Evolutionary conservation across 2,888 invertebrate species (phyloP), one percentile per base, ranked within the genome.

Genomic region (Acutogordius australiensis): DNA sequence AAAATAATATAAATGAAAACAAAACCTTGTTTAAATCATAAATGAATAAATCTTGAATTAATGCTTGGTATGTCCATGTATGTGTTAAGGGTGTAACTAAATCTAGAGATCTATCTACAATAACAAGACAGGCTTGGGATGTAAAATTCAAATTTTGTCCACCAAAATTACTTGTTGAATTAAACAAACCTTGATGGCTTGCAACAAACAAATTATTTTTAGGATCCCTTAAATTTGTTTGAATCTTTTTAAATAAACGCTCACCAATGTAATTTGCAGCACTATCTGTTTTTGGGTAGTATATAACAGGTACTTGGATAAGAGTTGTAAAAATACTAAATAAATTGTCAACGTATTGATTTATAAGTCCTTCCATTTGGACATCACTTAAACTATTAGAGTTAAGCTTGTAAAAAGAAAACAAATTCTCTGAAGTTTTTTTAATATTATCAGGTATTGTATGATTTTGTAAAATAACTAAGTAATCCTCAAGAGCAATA

Each of bases 41-140:
- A 61, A 70, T 71, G 61, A 97, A 72, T 2, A 94, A 82, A 76
- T 99, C 97, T 71, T 97, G 94, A 28, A 86, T 81, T 61, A 99
- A 73, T 1, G 97, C 94, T 72, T 99, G 97, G 71, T 99, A 99
- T 0, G 94, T 97, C 97, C 97, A 99, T 0, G 97, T 91, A 71
- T 99, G 97, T 75, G 94, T 94, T 62, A 99, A 74, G 28, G 90
- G 90, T 45, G 94, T 97, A 1, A 91, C 90, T 78, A 99, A 80
- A 71, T 94, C 94, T 64, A 90, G 77, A 71, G 85, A 88, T 62
- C 94, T 78, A 71, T 97, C 94, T 61, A 94, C 74, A 62, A 97
- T 74, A 64, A 97, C 81, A 30, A 97, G 74, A 66, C 51, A 51
- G 23, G 18, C 4, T 26, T 26, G 8, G 18, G 51, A 51, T 59